Evolutionary conservation across 1,140 invertebrate species (phyloP), one percentile per base, ranked within the genome.

Genomic region (Lanistes nyassanus): DNA sequence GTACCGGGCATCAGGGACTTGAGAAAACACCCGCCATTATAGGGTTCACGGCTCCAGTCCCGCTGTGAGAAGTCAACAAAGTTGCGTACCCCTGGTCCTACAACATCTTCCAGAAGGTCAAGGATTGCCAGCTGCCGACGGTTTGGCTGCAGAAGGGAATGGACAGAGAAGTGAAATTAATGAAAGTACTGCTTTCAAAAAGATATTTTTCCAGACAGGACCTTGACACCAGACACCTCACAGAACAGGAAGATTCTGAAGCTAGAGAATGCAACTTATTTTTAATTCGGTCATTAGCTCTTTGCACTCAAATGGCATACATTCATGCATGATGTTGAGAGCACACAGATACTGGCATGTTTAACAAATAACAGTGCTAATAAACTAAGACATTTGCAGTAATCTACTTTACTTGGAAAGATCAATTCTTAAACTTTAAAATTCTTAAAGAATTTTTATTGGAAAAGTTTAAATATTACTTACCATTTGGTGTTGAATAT

Each of bases 1-100:
- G 83, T 79, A 26, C 85, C 85, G 16, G 84, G 80, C 42, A 82
- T 81, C 7, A 82, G 79, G 53, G 81, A 80, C 77, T 80, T 83
- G 13, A 85, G 78, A 51, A 86, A 86, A 80, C 86, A 85, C 23
- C 86, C 86, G 21, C 85, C 85, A 75, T 85, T 85, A 68, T 82
- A 88, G 2, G 82, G 76, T 76, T 88, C 86, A 37, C 81, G 75
- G 29, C 77, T 80, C 86, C 86, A 88, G 76, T 87, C 82, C 70
- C 86, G 86, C 76, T 87, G 86, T 31, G 70, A 60, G 74, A 85
- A 87, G 68, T 86, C 85, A 62, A 88, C 65, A 74, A 73, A 80
- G 58, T 84, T 72, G 5, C 77, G 64, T 21, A 81, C 82, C 13
- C 79, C 74, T 26, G 74, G 53, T 37, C 88, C 88, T 58, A 90